These are phyloP conservation scores for Chaenodraco wilsoni DNA, from an alignment of 2,797 vertebrate species.

Conservation along the genomic window DNA sequence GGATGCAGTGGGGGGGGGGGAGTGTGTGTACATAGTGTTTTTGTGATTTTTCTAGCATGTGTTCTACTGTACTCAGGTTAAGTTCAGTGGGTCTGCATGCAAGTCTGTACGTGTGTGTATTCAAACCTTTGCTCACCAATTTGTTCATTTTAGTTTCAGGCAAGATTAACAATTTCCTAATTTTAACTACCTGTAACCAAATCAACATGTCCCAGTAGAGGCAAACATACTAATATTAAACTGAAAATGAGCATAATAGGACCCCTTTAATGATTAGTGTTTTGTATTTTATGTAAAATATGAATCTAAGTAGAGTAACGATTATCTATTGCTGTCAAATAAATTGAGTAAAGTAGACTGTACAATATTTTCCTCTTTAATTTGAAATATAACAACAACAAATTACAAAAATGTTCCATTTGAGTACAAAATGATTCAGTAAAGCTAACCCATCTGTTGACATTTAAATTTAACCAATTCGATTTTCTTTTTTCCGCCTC, in stretches of 20 bases:
- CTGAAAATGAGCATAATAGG: too few relatives aligned
- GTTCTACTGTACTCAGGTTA: constrained; percentile 10
- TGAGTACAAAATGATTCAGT: background rate
- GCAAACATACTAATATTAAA: too few relatives aligned
- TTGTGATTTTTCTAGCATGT: background rate
- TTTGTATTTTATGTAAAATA: too few relatives aligned
- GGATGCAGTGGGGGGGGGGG: background rate
- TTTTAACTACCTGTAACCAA: background rate
- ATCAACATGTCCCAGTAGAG: too few relatives aligned
- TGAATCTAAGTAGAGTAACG: too few relatives aligned
- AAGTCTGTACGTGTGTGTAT: background rate
- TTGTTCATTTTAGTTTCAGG: background rate
- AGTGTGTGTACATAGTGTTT: too few relatives aligned
- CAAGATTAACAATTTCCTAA: background rate
- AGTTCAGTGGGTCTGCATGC: background rate
- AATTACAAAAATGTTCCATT: too few relatives aligned
- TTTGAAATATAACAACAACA: too few relatives aligned
- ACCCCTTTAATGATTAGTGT: too few relatives aligned
- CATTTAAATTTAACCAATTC: background rate
- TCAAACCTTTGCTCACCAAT: background rate
- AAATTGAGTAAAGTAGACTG: too few relatives aligned
- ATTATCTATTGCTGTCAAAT: too few relatives aligned
- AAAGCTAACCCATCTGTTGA: background rate
- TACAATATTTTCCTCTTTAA: too few relatives aligned
- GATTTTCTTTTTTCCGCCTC: background rate